Percentiles rank a stretch among this genome's conserved stretches.
Conservation (phyloP, 2,888 invertebrate genomes). For the Campoplex capitator region DNA sequence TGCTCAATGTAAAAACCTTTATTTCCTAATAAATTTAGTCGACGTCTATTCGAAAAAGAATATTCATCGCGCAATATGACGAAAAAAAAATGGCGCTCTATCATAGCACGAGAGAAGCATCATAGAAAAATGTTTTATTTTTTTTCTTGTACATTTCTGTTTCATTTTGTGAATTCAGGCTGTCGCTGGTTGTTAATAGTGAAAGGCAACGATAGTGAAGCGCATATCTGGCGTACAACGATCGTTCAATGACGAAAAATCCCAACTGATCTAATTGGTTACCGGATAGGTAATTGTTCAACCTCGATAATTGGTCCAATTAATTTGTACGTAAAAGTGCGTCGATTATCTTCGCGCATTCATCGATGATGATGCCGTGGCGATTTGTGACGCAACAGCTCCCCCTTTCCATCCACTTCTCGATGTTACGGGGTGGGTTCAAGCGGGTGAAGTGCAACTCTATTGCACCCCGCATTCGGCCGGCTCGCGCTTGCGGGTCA, state of each 20-base stretch:
- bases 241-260: conserved; percentile 76
- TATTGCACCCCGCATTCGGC: conserved; percentile 66
- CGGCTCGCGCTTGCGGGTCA: conserved; percentile 75
- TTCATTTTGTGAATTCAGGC: conserved; percentile 23
- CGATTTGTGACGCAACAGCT: conserved; percentile 68
- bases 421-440: conserved; percentile 52
- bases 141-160: conserved; percentile 1
- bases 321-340: conserved; percentile 82
- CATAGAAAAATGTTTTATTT: conserved; percentile 16
- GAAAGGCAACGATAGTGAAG: conserved; percentile 29
- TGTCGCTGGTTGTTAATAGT: conserved; percentile 17
- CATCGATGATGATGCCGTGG: conserved; percentile 73
- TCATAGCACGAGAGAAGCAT: background rate
- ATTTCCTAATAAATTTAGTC: background rate
- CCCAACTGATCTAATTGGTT: conserved; percentile 82
- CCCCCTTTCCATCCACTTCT: conserved; percentile 50
- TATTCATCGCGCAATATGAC: background rate
- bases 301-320: conserved; percentile 83
- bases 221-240: conserved; percentile 50
- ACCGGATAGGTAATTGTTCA: conserved; percentile 82
- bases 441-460: conserved; percentile 69
- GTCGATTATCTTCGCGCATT: conserved; percentile 79
- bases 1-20: background rate
- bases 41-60: background rate
- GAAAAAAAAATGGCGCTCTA: background rate